Base-by-base conservation (phyloP, 2,797 vertebrate genomes). In the Acipenser ruthenus region DNA sequence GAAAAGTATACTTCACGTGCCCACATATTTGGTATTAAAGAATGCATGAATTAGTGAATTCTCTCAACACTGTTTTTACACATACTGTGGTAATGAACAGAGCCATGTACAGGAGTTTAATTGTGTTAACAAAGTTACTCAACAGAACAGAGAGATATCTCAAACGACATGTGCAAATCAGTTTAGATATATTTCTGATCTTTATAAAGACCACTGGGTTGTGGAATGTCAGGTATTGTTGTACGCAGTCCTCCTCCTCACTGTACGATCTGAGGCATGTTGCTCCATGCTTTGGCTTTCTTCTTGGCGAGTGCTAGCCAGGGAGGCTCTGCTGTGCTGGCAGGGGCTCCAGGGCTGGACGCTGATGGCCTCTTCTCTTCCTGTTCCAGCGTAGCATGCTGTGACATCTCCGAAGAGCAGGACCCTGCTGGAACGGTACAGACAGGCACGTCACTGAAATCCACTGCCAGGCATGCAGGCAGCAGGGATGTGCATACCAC, bases 241-340 rank as follows among this genome's bases (percentile, higher is more conserved):
- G 50, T 12, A 3, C 10, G 37, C 50, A 23, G 18, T 37, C n/a
- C 15, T 60, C 58, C 8, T 86, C 91, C n/a, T n/a, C n/a, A 93
- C 78, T 96, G 88, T 51, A 93, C 91, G 1, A 86, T 90, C 76
- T 95, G 91, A 9, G 91, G 86, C 88, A 93, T 94, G 72, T 94
- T 90, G 48, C 93, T 97, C 94, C 95, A 96, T 5, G 94, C 95
- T 82, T 97, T 92, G 76, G 94, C 89, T 80, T 97, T 98, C 81
- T 97, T 94, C 87, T 95, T 95, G 77, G 96, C 94, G 74, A 98
- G 70, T 1, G 92, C 94, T 73, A 98, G 87, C 94, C 94, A 98
- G 1, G 91, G 89, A 0, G 94, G 94, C 75, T 95, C 92, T 1
- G 86, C 86, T 68, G 92, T 80, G 65, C 83, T 74, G 71, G 87